Evolutionary conservation across 2,888 invertebrate species (phyloP), one percentile per base, ranked within the genome.

Genomic region (Nudaria mundana): DNA sequence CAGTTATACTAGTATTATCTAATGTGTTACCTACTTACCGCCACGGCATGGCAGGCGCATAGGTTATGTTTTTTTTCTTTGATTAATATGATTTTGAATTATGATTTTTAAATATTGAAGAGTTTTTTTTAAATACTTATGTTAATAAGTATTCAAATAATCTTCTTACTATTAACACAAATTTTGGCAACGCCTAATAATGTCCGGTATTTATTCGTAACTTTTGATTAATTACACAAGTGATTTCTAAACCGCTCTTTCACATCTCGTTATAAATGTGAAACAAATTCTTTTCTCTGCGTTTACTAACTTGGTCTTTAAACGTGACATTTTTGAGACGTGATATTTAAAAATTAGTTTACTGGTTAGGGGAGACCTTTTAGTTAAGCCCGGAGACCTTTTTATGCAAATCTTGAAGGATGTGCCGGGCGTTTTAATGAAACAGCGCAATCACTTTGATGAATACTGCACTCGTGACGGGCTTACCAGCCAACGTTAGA

Each of bases 381-480:
- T 51, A 46, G 49, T 35, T n/a, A 54, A 57, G 68, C 70, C 69
- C 57, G 54, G 58, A 71, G 75, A 77, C 79, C 79, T 81, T 85
- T 83, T 86, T 85, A 84, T 86, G 82, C 66, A 82, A 85, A 87
- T 86, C 79, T 76, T 75, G 71, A 76, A 80, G 69, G 79, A 85
- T 84, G 84, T 83, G 86, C 79, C 64, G 65, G 63, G 81, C 72
- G 72, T 87, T 78, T 77, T 81, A 85, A 87, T 81, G 83, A 81
- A 79, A 82, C 76, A 74, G 71, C 65, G 77, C 78, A 77, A 81
- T 83, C 79, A 79, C 79, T 81, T 78, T 81, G 79, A 85, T 72
- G 78, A 74, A 79, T 79, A 77, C 66, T 68, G 69, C 71, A 74
- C 58, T 66, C 79, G 76, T 77, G 72, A 70, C 63, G 68, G 61